These are phyloP conservation scores for Heliconius charithonia DNA, from an alignment of 2,888 invertebrate species.

Conservation along the genomic window DNA sequence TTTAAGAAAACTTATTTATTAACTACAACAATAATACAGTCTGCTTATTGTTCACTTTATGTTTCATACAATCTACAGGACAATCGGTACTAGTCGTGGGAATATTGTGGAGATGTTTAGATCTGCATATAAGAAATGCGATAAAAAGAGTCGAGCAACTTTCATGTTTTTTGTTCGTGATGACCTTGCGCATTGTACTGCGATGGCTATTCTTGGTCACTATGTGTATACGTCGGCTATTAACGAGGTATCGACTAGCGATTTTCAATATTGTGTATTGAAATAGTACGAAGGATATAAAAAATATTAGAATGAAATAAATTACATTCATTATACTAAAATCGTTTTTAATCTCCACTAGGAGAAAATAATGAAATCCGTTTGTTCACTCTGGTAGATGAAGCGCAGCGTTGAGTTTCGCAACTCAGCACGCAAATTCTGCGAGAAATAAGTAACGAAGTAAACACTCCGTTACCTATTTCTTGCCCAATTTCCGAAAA, in stretches of 20 bases:
- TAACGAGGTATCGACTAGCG: background rate
- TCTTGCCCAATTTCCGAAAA: too few species aligned
- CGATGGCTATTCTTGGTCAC: slow-evolving; percentile 46
- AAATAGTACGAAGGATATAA: background rate
- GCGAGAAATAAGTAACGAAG: too few species aligned
- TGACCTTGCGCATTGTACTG: slow-evolving; percentile 47
- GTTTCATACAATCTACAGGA: slow-evolving; percentile 28
- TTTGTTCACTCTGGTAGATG: too few species aligned
- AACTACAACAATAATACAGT: background rate
- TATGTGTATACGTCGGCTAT: slow-evolving; percentile 18
- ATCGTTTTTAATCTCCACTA: too few species aligned
- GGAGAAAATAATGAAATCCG: too few species aligned
- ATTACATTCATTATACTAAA: background rate
- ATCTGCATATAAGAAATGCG: slow-evolving; percentile 58
- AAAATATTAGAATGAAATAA: too few species aligned
- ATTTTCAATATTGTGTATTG: background rate
- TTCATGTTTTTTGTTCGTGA: slow-evolving; percentile 55
- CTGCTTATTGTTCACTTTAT: slow-evolving; percentile 18
- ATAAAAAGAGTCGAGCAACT: slow-evolving; percentile 54
- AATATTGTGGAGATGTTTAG: slow-evolving; percentile 58
- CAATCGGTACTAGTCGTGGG: slow-evolving; percentile 58
- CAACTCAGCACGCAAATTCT: too few species aligned
- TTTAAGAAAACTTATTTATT: background rate
- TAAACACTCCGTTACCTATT: too few species aligned
- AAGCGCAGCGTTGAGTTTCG: too few species aligned